These are phyloP conservation scores for Sebastes kiyomatsui DNA, from an alignment of 2,797 vertebrate genomes.

Conservation along the genomic window DNA sequence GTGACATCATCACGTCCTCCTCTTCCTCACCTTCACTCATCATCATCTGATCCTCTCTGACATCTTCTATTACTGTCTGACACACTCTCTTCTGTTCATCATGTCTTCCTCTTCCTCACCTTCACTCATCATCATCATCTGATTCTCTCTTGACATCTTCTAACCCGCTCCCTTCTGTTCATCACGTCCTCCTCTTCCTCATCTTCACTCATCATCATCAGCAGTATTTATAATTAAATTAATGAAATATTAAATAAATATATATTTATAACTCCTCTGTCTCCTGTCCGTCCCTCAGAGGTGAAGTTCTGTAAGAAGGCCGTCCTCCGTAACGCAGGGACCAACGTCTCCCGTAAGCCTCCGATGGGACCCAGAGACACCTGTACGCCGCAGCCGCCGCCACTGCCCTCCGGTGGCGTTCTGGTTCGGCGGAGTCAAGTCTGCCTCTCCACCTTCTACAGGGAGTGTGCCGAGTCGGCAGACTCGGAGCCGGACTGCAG, in stretches of 20 bases:
- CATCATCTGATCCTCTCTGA: too few relatives aligned
- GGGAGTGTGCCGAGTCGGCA: slow-evolving; percentile 69
- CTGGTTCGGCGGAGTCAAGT: slow-evolving; percentile 77
- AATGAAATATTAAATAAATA: too few relatives aligned
- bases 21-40: neutral
- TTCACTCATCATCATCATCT: neutral
- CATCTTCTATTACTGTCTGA: too few relatives aligned
- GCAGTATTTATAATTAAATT: too few relatives aligned
- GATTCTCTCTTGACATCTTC: too few relatives aligned
- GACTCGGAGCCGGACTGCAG: slow-evolving; percentile 63
- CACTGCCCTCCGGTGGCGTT: slow-evolving; percentile 26
- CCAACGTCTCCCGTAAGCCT: slow-evolving; percentile 62
- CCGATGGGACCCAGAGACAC: slow-evolving; percentile 55
- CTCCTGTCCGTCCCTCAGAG: slow-evolving; percentile 50
- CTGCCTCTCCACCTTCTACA: slow-evolving; percentile 83
- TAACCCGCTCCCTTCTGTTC: too few relatives aligned
- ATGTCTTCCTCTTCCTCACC: too few relatives aligned
- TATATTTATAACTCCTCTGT: neutral
- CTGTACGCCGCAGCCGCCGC: slow-evolving; percentile 16
- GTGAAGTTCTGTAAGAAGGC: slow-evolving; percentile 53
- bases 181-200: too few relatives aligned
- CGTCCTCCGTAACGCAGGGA: slow-evolving; percentile 31
- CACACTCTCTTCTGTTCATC: too few relatives aligned
- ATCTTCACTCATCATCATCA: too few relatives aligned
- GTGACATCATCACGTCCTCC: neutral